Evolutionary conservation across 2,888 invertebrate genomes (phyloP), one percentile per base, ranked within the genome.

Genomic region (Phyllotreta cruciferae): DNA sequence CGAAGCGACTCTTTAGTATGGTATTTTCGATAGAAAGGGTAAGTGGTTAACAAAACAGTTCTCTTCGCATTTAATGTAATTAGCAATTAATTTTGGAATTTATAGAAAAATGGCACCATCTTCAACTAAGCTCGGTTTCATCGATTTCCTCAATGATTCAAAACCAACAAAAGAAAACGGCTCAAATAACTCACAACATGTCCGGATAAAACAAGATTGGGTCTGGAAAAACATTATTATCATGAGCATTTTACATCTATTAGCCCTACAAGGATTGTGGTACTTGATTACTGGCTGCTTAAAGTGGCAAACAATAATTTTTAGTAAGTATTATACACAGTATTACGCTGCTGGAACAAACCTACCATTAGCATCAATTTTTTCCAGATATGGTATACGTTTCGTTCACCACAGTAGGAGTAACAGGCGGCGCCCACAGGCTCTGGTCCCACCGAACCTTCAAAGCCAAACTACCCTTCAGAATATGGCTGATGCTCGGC

Each of bases 361-460:
- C 37, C 13, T 50, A 35, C n/a, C 37, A 24, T 24, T 24, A 24
- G 24, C 4, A 24, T 24, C 1, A 24, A 24, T 24, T 24, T 1
- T 8, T 58, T 58, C 34, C 10, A 60, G 58, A 10, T 10, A 14
- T 8, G 1, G 0, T 37, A 10, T 60, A 49, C 35, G 13, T 52
- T 14, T 11, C 42, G 37, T 60, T 60, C 35, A 42, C 52, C 7
- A 52, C 52, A 3, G 13, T 35, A 0, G 58, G 58, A 42, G 58
- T 60, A 10, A 60, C 58, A 7, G 58, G 58, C 6, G 98, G 98
- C 0, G 92, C 94, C 0, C 98, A 98, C 79, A 85, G 98, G 67
- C 82, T 97, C 13, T 98, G 97, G 96, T 89, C 96, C 0, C 98
- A 98, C 80, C 82, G 85, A 49, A 84, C 92, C 0, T 98, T 93